Base-by-base conservation (phyloP, 2,113 vertebrate genomes). In the Arvicanthis niloticus region DNA sequence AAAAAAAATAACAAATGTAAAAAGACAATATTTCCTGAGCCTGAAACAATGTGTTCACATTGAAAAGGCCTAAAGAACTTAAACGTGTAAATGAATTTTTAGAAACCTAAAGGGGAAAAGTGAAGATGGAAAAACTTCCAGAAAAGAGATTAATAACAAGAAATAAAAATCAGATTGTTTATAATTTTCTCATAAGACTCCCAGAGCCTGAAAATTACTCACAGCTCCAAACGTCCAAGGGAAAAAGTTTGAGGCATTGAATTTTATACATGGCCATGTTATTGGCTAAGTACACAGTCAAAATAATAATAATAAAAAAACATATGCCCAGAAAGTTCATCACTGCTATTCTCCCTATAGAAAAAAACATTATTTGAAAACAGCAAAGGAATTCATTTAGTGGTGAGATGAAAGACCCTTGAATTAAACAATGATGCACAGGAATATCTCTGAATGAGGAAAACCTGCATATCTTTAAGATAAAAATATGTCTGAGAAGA, bases 1-100 rank as follows among this genome's bases (percentile, higher is more conserved):
- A 77, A 88, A 22, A 77, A 88, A 85, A 88, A 73, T 81, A 65
- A 90, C 62, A 17, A 72, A 58, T 86, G 34, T 45, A 85, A 96
- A 81, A 82, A 60, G 2, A 96, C 24, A 89, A 3, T 65, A 75
- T 78, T 72, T 62, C 15, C 19, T 48, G 60, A 60, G 68, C 21
- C 72, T 40, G n/a, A 53, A 84, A 86, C 60, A 31, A 29, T 67
- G 22, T 21, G 26, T 62, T 77, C 60, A 90, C 68, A 73, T 9
- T 90, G 37, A 88, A 94, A 93, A 70, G 45, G 3, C 3, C 19
- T 80, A 4, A 34, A 88, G 7, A 86, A 90, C 67, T 82, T 67
- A 90, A 84, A 9, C 1, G 24, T 48, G 0, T 53, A 21, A 95
- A 72, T 72, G 10, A 76, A 84, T 72, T 76, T 62, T 80, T 86